These are phyloP conservation scores for Synanceia verrucosa DNA, from an alignment of 2,797 vertebrate genomes.

Conservation along the genomic window DNA sequence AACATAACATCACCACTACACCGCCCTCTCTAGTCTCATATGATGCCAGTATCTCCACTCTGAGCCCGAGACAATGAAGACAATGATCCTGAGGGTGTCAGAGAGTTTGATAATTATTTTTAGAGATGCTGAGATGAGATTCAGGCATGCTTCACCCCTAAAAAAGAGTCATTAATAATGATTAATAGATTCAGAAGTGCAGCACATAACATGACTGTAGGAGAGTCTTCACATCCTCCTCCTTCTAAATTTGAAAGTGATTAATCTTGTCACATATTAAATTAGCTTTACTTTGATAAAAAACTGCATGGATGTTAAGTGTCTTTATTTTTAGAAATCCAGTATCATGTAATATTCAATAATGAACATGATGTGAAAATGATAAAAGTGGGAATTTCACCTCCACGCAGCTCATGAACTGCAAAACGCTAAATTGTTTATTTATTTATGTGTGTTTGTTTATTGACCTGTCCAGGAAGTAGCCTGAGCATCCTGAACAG, in stretches of 20 bases:
- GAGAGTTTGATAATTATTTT: no score
- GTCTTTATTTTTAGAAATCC: background rate
- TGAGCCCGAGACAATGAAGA: no score
- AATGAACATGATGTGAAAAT: background rate
- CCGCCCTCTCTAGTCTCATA: no score
- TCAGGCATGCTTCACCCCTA: no score
- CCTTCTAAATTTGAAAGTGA: constrained; percentile 3
- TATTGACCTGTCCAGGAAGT: background rate
- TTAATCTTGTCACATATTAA: background rate
- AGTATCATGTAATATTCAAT: background rate
- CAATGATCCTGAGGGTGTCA: no score
- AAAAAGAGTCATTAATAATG: no score
- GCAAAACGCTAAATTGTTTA: background rate
- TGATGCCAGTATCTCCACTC: no score
- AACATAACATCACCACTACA: no score
- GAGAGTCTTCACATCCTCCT: background rate
- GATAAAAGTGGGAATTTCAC: background rate
- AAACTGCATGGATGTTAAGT: background rate
- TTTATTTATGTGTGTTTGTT: background rate
- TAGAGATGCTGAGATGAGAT: no score
- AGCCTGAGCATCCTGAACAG: background rate
- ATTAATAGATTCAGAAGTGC: background rate
- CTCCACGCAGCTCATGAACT: background rate
- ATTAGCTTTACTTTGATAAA: constrained; percentile 1
- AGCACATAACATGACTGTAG: background rate